Evolutionary conservation across 2,888 invertebrate species (phyloP), one percentile per base, ranked within the genome.

Genomic region (Drosophila siamana): DNA sequence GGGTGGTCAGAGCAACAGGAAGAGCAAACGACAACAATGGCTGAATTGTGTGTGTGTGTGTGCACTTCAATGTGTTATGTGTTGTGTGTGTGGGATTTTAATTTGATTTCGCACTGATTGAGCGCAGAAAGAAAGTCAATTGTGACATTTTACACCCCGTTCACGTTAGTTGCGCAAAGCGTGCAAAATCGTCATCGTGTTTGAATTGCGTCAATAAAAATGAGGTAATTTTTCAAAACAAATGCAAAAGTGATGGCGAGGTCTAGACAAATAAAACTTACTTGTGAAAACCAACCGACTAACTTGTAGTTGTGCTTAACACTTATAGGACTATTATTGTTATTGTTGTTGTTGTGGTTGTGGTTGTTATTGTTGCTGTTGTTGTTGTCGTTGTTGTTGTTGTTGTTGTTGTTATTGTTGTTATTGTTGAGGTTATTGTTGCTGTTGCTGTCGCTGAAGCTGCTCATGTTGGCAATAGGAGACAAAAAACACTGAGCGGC

Each of bases 261-360:
- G 19, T 13, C 28, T 7, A 60, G 51, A 44, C 30, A 51, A 75
- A 73, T 44, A 79, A 88, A 82, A 91, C 91, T 91, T 91, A 91
- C 91, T 88, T 90, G 87, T 78, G 87, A 83, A 85, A 91, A 90
- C 90, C 90, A 90, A 83, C 84, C 89, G 71, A 86, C 83, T 75
- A 85, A 77, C 76, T 89, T 87, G 80, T 78, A 79, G 81, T 63
- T 74, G 68, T 68, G 80, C 73, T 76, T 80, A 71, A 69, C 60
- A 59, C 55, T 63, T 68, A 83, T 38, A 38, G 67, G 62, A 60
- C 55, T 68, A 22, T 46, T 24, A 40, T 64, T 48, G 41, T 57
- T 64, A 26, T 68, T 57, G 13, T 56, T 59, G 13, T 55, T 59
- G 7, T 65, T 65, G 6, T 28, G 65, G 4, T 50, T 70, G 6